Evolutionary conservation across 2,797 vertebrate species (phyloP), one percentile per base, ranked within the genome.

Genomic region (Helicolenus hilgendorfi): DNA sequence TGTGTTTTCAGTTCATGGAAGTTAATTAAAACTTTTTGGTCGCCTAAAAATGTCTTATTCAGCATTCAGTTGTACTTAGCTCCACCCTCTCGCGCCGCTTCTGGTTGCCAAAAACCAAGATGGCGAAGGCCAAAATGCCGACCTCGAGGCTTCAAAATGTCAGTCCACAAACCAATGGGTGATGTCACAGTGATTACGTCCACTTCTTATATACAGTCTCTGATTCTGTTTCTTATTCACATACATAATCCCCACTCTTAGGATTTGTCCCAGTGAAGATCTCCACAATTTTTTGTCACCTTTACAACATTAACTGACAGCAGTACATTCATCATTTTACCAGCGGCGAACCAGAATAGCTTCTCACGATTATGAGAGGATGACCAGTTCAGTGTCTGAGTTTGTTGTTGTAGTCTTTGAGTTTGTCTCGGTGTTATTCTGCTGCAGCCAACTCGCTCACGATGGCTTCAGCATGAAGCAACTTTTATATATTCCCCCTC

Each of bases 401-500:
- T 53, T 20, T 79, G 58, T 60, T 77, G 18, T 49, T 7, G 1
- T 1, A 20, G 31, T 24, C 11, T 64, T 22, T 73, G 14, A 55
- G 10, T 68, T 59, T 22, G 4, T 70, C 10, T 35, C 2, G 1
- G n/a, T 74, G 20, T 60, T 38, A n/a, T 64, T 72, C 22, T 77
- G 55, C 76, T 65, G 81, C 15, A 8, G 15, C 59, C 72, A 71
- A 75, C 63, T 53, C 53, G 41, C n/a, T 60, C 22, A 24, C 83
- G 74, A 84, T 60, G 80, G 63, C 62, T 56, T 65, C 70, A 38
- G 71, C 35, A 79, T 67, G 55, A 90, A 92, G 86, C 72, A 38
- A 76, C 76, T 91, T 92, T 92, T 81, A 79, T 67, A 65, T 81
- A 65, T 81, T 45, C 41, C 26, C 69, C 72, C 59, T 79, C 64